Evolutionary conservation across 2,797 vertebrate species (phyloP), one percentile per base, ranked within the genome.

Genomic region (Champsocephalus esox): DNA sequence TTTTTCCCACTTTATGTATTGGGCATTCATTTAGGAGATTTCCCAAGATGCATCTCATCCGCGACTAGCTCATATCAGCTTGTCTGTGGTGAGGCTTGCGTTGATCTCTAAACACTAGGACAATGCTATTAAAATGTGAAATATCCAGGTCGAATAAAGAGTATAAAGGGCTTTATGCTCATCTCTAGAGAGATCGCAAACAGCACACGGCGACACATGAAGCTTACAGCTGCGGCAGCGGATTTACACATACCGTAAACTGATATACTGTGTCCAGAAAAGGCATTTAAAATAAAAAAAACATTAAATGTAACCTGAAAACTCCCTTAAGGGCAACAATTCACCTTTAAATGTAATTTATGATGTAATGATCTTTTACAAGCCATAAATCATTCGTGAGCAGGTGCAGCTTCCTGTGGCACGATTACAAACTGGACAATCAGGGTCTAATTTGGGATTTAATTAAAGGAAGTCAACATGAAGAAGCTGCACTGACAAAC

Each of bases 1-100:
- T 28, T 28, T 83, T 72, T 66, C 60, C 63, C 10, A 12, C 75
- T 72, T 50, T 64, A 68, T 64, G 41, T 58, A 49, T 66, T 54
- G 57, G 38, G 62, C 60, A 48, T 86, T 91, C 83, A 87, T 94
- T 91, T 92, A 86, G 88, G 79, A 87, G 88, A 93, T 94, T 93
- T 91, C 87, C 83, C 85, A 84, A 84, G 88, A 89, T 88, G 86
- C 83, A 88, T 82, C 92, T 91, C 66, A 79, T 83, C 79, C 59
- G 60, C 9, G 19, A 81, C 78, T 78, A 43, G 70, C 70, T 76
- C 68, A 66, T 70, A 81, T 87, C 67, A 62, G 67, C 24, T 9
- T 44, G 66, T 45, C 57, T 21, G 9, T 66, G 72, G 46, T 12
- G 12, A 70, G 65, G 45, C 71, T 72, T 17, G 45, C 12, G 45